Evolutionary conservation across 2,888 invertebrate species (phyloP).

Genomic region (Cephus pygmeus): DNA sequence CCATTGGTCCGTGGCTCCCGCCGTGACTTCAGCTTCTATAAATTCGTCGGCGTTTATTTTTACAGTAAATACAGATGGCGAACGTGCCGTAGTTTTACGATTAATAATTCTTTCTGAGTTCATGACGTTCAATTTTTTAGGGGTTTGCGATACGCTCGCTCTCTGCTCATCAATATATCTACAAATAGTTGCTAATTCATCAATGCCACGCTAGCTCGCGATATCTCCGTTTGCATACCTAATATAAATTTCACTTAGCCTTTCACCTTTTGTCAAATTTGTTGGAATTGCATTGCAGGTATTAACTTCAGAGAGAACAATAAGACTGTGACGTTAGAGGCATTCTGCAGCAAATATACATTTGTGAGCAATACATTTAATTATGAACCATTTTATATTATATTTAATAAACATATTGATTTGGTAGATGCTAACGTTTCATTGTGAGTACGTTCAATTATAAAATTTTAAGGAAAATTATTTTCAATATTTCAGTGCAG

Average conservation of each 20-base stretch:
- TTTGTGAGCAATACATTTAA: neutral
- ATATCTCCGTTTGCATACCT: neutral
- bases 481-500: neutral
- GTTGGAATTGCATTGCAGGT: neutral
- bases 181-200: neutral
- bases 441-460: neutral
- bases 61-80: conserved; percentile 22
- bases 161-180: neutral
- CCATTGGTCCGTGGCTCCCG: neutral
- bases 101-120: conserved; percentile 14
- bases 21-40: conserved; percentile 37
- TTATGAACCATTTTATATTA: neutral
- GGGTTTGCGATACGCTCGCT: neutral
- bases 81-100: conserved; percentile 17
- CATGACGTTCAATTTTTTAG: neutral
- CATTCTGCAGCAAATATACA: neutral
- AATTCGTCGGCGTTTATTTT: conserved; percentile 45
- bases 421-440: neutral
- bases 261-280: neutral
- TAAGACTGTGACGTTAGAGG: too few species aligned
- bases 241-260: neutral
- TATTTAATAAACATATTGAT: neutral
- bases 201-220: neutral
- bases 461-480: neutral
- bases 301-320: too few species aligned